These are phyloP conservation scores for Lepidothrix coronata DNA, from an alignment of 2,113 vertebrate species.

Conservation along the genomic window DNA sequence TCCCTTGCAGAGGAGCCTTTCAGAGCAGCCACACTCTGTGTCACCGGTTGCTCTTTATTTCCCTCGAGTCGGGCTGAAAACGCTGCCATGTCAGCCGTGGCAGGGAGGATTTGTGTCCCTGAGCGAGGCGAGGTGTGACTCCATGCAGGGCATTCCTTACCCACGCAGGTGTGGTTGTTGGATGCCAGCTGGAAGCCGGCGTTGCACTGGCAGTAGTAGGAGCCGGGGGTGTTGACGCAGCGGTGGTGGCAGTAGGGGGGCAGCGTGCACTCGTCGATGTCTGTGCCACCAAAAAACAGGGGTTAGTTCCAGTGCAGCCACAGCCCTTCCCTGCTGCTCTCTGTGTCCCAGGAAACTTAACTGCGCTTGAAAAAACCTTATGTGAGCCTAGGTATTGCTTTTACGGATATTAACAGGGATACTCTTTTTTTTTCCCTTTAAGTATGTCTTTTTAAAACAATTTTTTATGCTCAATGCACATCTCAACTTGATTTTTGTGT, in stretches of 20 bases:
- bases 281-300: conserved; percentile 69
- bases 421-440: neutral
- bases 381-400: neutral
- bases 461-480: neutral
- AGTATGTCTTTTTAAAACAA: neutral
- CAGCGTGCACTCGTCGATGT: conserved; percentile 88
- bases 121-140: too few relatives aligned
- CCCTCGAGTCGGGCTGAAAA: neutral
- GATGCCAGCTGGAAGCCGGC: conserved; percentile 87
- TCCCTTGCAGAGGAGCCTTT: neutral
- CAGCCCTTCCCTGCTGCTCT: neutral
- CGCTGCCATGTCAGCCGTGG: too few relatives aligned
- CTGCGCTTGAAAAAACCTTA: neutral
- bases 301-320: neutral
- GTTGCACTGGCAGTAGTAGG: conserved; percentile 94
- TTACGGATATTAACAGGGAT: accelerated
- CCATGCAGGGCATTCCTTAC: conserved; percentile 73
- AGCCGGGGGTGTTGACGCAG: conserved; percentile 91
- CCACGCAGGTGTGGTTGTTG: conserved; percentile 95
- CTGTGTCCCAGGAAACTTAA: neutral
- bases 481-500: neutral
- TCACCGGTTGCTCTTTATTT: neutral
- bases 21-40: too few relatives aligned
- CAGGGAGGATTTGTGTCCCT: too few relatives aligned
- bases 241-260: conserved; percentile 91